Percentiles rank a stretch among this genome's conserved stretches.
Evolutionary conservation across 2,113 vertebrate genomes (phyloP).

Genomic region (Bubo scandiacus): DNA sequence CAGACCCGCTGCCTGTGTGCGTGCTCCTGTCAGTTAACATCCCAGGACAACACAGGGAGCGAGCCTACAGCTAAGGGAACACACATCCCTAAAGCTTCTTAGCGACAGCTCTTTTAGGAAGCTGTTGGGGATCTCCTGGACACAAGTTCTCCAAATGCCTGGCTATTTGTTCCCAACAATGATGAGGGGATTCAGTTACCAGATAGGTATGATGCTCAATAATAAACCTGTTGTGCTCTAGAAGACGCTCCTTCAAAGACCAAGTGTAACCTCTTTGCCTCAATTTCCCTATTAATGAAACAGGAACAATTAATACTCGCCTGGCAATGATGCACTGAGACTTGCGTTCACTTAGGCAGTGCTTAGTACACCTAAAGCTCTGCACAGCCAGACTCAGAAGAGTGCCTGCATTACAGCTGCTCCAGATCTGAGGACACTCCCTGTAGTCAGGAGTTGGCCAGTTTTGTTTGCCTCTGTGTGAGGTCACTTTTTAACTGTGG

Average conservation of each 20-base stretch:
- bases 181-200: background rate
- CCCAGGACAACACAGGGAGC: background rate
- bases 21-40: background rate
- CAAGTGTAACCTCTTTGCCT: background rate
- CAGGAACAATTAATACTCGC: background rate
- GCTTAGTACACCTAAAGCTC: background rate
- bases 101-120: background rate
- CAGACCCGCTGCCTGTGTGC: background rate
- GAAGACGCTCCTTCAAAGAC: background rate
- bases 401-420: background rate
- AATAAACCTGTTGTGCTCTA: background rate
- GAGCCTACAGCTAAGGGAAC: background rate
- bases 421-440: background rate
- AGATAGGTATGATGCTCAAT: background rate
- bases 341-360: background rate
- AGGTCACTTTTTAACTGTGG: conserved; percentile 13
- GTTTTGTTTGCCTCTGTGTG: conserved; percentile 8
- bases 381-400: background rate
- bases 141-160: background rate
- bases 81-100: background rate
- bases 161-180: background rate
- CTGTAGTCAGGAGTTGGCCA: background rate
- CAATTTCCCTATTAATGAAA: background rate
- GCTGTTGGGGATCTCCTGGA: background rate
- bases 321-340: background rate